Evolutionary conservation across 2,797 vertebrate genomes (phyloP), one percentile per base, ranked within the genome.

Genomic region (Falco berigora): DNA sequence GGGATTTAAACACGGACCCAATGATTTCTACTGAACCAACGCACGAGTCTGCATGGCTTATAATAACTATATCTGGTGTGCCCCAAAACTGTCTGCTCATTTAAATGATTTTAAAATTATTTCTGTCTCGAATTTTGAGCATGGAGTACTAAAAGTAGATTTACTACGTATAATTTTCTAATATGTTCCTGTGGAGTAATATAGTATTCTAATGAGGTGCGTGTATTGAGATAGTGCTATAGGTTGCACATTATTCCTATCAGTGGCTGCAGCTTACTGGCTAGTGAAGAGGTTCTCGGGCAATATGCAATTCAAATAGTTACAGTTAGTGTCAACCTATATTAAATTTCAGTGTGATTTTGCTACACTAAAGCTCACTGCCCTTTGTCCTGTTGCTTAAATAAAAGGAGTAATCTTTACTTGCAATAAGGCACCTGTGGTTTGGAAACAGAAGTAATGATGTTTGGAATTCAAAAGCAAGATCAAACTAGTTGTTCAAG

Each of bases 1-100:
- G 4, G 0, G 5, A 20, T 30, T 77, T 44, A 44, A 63, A 63
- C 14, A 2, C 14, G 5, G 49, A 32, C 12, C 5, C 0, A 3
- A 28, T 44, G 50, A 22, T 40, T 72, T 10, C n/a, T 38, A 4
- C 25, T 18, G 16, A 78, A 50, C 28, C 50, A 23, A 27, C 25
- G 8, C 32, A 36, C 0, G 1, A 27, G 8, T 66, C 52, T 49
- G n/a, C 20, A 2, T 4, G 64, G 17, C 27, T 64, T 50, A 23
- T 46, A 17, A 27, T 6, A 50, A 42, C 59, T 23, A 20, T 9
- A 9, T 38, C 11, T 14, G 10, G 8, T 36, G 25, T 61, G 49
- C 20, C 21, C 14, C 4, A 6, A 76, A 75, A 64, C 12, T 3
- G 3, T 3, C 34, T 36, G 0, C 15, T 62, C 8, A 20, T 30